Base-by-base conservation (phyloP, 2,888 invertebrate species). In the Timema podura region DNA sequence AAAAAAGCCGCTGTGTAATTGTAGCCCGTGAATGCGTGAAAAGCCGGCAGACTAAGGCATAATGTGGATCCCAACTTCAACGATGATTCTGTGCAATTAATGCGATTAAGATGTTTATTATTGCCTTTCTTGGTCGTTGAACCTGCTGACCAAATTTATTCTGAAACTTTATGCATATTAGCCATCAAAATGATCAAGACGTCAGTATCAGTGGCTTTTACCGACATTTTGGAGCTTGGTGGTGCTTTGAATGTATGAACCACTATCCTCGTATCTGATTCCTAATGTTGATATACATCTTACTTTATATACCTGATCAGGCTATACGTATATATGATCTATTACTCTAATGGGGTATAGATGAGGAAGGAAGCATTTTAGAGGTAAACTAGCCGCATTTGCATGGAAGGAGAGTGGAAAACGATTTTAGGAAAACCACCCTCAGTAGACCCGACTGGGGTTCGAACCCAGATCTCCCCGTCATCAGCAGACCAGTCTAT, bases 71-170 rank as follows among this genome's bases (percentile, higher is more conserved):
- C 77, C 57, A 77, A 76, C 65, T 75, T 76, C 44, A 47, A 66
- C 13, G 76, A 74, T 73, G 76, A 74, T 30, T 76, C 73, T 0
- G 71, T 75, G 51, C 76, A 76, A 67, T 74, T 75, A 48, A 75
- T 75, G 68, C 75, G 77, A 72, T 73, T 68, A n/a, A 72, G 61
- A 16, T 72, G 48, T 57, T 73, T 71, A 44, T 65, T 70, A 68
- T 74, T 66, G 5, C 16, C 44, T 30, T 64, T 65, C 16, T 46
- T 65, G 13, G 5, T 65, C 11, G 45, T 15, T 47, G 15, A 48
- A 44, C 15, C 13, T 6, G 47, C 13, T 10, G 46, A 74, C 75
- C 15, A 57, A 57, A 57, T 11, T 57, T 57, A 57, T 57, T 57
- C 7, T 6, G 6, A 7, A 57, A 57, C 6, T 57, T 57, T 57